Percentiles rank a stretch among this genome's conserved stretches.
phyloP scores from a whole-genome alignment of 1,140 invertebrate genomes.

The Drosophila lowei region DNA sequence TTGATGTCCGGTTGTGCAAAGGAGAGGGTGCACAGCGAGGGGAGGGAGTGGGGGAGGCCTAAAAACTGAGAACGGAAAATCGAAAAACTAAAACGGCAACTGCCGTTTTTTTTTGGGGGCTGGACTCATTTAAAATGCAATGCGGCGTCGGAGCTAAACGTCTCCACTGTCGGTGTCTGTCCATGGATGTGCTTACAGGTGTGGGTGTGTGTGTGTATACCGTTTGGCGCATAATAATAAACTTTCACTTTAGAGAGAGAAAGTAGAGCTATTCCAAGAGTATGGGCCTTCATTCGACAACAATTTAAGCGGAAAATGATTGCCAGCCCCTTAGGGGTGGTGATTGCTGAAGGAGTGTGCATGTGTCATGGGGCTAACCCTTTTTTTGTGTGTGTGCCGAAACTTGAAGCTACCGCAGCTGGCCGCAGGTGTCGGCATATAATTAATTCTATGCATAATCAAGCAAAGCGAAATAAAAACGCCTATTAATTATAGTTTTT shows the following conservation, averaged over 20 bases:
- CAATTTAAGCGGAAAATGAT: conserved; percentile 53
- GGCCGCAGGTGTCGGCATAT: conserved; percentile 59
- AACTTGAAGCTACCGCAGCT: conserved; percentile 1
- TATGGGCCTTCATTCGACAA: conserved; percentile 37
- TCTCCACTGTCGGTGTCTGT: neutral
- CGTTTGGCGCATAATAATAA: conserved; percentile 74
- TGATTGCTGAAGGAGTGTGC: neutral
- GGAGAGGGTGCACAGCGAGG: too few species aligned
- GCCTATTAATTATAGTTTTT: conserved; percentile 80
- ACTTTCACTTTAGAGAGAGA: conserved; percentile 57
- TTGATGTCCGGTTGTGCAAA: conserved; percentile 61
- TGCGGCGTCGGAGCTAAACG: neutral
- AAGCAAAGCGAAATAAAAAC: conserved; percentile 69
- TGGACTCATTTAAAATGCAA: conserved; percentile 41
- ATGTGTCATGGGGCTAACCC: conserved; percentile 33
- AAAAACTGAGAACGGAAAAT: conserved; percentile 3
- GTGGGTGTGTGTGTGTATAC: neutral
- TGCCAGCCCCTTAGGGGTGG: conserved; percentile 1
- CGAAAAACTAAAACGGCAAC: neutral
- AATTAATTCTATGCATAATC: conserved; percentile 73
- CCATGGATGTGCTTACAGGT: neutral
- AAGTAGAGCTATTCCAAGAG: conserved; percentile 4
- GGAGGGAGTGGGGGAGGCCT: neutral
- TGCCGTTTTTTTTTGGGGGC: neutral
- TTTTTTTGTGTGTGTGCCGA: conserved; percentile 20